These are phyloP conservation scores for Amblyornis subalaris DNA, from an alignment of 2,113 vertebrate species.

Conservation along the genomic window DNA sequence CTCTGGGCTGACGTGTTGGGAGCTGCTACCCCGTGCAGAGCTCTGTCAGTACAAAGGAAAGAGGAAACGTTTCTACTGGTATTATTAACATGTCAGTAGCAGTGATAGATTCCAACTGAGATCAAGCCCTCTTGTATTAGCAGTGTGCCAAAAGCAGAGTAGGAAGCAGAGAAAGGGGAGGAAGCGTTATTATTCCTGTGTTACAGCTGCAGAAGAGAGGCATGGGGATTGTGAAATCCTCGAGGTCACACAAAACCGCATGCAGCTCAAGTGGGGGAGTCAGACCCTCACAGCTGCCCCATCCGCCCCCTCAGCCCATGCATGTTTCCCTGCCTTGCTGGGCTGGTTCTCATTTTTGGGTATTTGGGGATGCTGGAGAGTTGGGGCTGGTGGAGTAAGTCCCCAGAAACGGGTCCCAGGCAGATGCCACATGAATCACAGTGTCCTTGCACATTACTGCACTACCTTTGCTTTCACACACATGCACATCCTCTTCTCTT, in stretches of 20 bases:
- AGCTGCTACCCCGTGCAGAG: neutral
- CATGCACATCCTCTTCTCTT: neutral
- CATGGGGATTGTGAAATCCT: neutral
- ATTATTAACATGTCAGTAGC: constrained; percentile 67
- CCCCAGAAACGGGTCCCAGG: neutral
- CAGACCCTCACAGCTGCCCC: neutral
- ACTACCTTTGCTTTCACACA: neutral
- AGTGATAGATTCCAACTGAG: constrained; percentile 64
- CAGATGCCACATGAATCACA: neutral
- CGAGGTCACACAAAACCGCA: neutral
- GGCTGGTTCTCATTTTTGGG: neutral
- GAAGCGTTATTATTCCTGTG: constrained; percentile 49
- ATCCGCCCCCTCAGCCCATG: accelerated
- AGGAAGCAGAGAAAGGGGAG: constrained; percentile 52
- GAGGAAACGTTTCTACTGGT: constrained; percentile 60
- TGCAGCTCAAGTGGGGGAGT: neutral
- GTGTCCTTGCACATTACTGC: neutral
- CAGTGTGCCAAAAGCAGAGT: constrained; percentile 46
- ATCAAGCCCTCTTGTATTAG: constrained; percentile 47
- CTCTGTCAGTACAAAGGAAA: constrained; percentile 37
- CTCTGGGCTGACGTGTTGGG: constrained; percentile 6
- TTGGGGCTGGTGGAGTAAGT: neutral
- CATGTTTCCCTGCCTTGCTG: accelerated
- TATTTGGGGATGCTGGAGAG: neutral
- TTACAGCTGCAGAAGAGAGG: constrained; percentile 46